These are phyloP conservation scores for Bos javanicus DNA, from an alignment of 2,113 vertebrate species.

Conservation along the genomic window DNA sequence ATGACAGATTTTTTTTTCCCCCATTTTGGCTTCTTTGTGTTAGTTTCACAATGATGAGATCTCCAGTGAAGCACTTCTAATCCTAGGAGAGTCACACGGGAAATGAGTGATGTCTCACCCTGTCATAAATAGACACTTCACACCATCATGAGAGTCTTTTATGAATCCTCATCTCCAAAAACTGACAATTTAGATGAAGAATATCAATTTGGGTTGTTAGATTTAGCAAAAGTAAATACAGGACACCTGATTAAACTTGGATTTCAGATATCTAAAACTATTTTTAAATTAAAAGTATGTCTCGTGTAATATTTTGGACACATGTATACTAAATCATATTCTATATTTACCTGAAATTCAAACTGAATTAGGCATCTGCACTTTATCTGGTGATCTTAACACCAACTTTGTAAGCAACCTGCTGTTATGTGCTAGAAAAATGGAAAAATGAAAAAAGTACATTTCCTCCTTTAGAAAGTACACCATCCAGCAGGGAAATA, in stretches of 20 bases:
- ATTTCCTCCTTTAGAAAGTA: not conserved
- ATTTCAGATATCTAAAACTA: not conserved
- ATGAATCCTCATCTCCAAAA: not conserved
- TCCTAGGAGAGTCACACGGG: not conserved
- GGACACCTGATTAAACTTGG: not conserved
- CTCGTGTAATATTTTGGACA: not conserved
- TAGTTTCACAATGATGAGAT: not conserved
- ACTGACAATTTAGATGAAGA: not conserved
- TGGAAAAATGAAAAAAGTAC: not conserved
- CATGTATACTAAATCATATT: not conserved
- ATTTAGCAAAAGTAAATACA: not conserved
- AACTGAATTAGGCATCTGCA: not conserved
- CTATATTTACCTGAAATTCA: slow-evolving; percentile 4
- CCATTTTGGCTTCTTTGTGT: not conserved
- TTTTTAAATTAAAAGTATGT: not conserved
- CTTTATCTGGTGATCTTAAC: not conserved
- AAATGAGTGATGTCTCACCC: not conserved
- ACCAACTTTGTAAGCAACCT: not conserved
- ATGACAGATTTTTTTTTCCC: too few species aligned
- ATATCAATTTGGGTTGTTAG: not conserved
- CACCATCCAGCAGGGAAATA: accelerated
- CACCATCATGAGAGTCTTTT: not conserved
- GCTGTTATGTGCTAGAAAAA: not conserved
- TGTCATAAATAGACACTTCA: not conserved
- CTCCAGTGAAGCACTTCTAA: not conserved